Base-by-base conservation (phyloP, 2,888 invertebrate species). In the Drosophila anomelani region DNA sequence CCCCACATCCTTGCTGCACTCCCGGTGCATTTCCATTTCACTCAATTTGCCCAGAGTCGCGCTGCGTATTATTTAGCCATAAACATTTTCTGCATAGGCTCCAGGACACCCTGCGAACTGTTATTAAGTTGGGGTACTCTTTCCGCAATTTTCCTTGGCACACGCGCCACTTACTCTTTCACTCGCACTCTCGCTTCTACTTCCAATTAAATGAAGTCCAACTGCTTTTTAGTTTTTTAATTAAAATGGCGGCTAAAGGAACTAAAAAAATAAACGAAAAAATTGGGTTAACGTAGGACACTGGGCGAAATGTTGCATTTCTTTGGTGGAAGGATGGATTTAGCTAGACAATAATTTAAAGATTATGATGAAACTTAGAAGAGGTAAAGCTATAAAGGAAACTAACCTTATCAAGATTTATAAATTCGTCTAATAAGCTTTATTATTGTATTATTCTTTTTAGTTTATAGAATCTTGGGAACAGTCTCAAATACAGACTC, bases 61-160 rank as follows among this genome's bases (percentile, higher is more conserved):
- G 61, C 15, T 26, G 66, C 79, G 70, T 82, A 85, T 82, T 75
- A 83, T 82, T 82, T 80, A 72, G 80, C 39, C 72, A 78, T 78
- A 82, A 85, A 70, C 77, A 82, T 71, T 80, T 72, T 74, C 66
- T 55, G 70, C 71, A 64, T 74, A 70, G 80, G 75, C 75, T 56
- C 55, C 75, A 5, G 47, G 29, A 34, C 51, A 36, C 34, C 34
- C 34, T 51, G 39, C 79, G 71, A 80, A 59, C 79, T 56, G 79
- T 81, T 81, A 79, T 85, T 85, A 83, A 73, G 68, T 63, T 68
- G 55, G 54, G 54, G 43, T 32, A 47, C 53, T 44, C 55, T 64
- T 43, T 26, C 36, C 20, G 62, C 53, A 29, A 72, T 78, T 77
- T 76, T 76, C 73, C 71, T 69, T 60, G 69, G 67, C 60, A 66